These are phyloP conservation scores for Halyomorpha halys DNA, from an alignment of 1,140 invertebrate genomes.

Conservation along the genomic window DNA sequence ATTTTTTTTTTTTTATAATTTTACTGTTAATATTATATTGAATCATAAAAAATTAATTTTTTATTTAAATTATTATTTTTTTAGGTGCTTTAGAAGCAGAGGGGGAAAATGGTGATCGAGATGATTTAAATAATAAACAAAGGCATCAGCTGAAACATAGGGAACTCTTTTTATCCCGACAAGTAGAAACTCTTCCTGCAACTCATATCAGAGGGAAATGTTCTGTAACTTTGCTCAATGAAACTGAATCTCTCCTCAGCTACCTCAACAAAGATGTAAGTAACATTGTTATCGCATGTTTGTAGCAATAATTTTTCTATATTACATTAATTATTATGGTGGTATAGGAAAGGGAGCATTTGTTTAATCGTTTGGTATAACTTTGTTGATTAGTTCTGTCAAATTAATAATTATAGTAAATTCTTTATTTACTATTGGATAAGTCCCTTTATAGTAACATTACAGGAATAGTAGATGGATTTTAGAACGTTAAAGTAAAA, in stretches of 20 bases:
- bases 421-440: no score
- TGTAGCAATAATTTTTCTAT: no score
- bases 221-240: conserved; percentile 93
- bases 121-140: conserved; percentile 50
- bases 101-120: conserved; percentile 25
- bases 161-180: conserved; percentile 94
- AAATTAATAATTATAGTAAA: no score
- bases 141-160: conserved; percentile 93
- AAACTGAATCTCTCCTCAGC: conserved; percentile 89
- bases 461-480: no score
- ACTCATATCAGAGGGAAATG: conserved; percentile 99
- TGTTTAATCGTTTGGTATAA: no score
- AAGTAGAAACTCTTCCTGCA: conserved; percentile 94
- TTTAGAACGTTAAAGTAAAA: no score
- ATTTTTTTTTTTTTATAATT: no score
- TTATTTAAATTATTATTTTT: background rate
- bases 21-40: no score
- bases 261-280: conserved; percentile 93
- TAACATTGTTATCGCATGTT: conserved; percentile 27
- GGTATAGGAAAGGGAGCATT: no score
- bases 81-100: conserved; percentile 31
- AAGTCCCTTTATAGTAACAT: no score
- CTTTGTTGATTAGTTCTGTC: no score
- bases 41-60: no score
- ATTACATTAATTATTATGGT: conserved; percentile 24